These are phyloP conservation scores for Pleuronectes platessa DNA, from an alignment of 2,113 vertebrate species.

Conservation along the genomic window DNA sequence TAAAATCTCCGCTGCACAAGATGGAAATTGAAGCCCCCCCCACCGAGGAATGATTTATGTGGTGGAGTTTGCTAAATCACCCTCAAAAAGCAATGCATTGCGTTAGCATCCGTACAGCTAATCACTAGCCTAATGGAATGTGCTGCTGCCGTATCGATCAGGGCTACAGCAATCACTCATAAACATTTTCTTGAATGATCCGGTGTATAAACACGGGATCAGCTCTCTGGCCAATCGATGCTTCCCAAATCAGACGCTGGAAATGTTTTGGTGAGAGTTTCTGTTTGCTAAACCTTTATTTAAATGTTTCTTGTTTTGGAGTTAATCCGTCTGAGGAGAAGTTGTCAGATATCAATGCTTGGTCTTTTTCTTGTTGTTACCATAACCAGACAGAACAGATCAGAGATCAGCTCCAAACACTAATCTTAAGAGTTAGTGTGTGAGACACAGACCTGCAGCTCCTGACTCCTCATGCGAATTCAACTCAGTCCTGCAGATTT, in stretches of 20 bases:
- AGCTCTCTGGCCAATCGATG: conserved; percentile 42
- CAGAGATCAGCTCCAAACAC: too few species aligned
- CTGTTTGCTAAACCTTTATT: neutral
- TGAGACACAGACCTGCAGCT: neutral
- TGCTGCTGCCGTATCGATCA: conserved; percentile 75
- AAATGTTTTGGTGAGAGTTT: conserved; percentile 37
- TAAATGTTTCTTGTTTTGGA: neutral
- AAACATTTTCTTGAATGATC: conserved; percentile 52
- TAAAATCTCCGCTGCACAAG: conserved; percentile 39
- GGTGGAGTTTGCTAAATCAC: conserved; percentile 63
- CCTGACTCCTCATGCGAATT: neutral
- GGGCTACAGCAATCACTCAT: conserved; percentile 55
- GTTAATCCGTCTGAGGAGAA: too few species aligned
- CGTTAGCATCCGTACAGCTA: conserved; percentile 71
- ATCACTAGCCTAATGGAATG: conserved; percentile 75
- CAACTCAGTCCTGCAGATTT: too few species aligned
- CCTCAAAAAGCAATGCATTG: conserved; percentile 72
- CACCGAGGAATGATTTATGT: conserved; percentile 69
- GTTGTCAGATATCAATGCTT: too few species aligned
- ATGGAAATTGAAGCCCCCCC: conserved; percentile 46
- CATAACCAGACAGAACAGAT: too few species aligned
- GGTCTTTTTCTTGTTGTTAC: too few species aligned
- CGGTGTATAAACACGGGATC: conserved; percentile 46
- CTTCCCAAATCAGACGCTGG: conserved; percentile 43
- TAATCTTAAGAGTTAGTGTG: too few species aligned